Conservation (phyloP, 2,888 invertebrate genomes). For the Cryptophagus acutangulus region DNA sequence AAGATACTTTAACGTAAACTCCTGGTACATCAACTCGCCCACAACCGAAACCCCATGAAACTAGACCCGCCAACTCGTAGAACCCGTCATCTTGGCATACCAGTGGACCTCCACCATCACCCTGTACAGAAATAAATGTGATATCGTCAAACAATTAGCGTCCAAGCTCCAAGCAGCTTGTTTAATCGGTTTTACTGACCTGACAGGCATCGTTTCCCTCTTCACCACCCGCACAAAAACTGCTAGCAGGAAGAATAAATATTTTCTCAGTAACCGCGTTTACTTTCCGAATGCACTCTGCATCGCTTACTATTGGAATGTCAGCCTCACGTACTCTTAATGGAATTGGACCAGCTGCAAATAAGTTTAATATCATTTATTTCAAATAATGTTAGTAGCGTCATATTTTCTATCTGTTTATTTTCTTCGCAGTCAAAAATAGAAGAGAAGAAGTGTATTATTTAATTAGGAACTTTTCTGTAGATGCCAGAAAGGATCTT, state of each 20-base stretch:
- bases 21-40: constrained; percentile 91
- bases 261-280: constrained; percentile 94
- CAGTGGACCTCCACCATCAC: constrained; percentile 90
- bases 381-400: too few relatives aligned
- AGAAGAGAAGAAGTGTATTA: too few relatives aligned
- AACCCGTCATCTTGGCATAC: constrained; percentile 91
- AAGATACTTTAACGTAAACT: constrained; percentile 94
- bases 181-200: constrained; percentile 46
- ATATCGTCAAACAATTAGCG: constrained; percentile 4
- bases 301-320: constrained; percentile 87
- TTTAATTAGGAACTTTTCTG: too few relatives aligned
- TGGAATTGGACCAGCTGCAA: constrained; percentile 81
- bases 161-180: too few relatives aligned
- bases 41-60: constrained; percentile 93
- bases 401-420: too few relatives aligned
- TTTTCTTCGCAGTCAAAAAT: too few relatives aligned
- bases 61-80: constrained; percentile 87
- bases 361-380: background rate
- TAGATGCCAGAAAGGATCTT: too few relatives aligned
- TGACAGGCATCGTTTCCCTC: constrained; percentile 91
- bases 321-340: constrained; percentile 84
- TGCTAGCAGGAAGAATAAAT: constrained; percentile 87
- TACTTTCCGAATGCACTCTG: constrained; percentile 87
- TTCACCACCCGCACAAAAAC: constrained; percentile 92
- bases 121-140: constrained; percentile 52